phyloP scores from a whole-genome alignment of 2,888 invertebrate genomes.

The Epinotia bilunana region DNA sequence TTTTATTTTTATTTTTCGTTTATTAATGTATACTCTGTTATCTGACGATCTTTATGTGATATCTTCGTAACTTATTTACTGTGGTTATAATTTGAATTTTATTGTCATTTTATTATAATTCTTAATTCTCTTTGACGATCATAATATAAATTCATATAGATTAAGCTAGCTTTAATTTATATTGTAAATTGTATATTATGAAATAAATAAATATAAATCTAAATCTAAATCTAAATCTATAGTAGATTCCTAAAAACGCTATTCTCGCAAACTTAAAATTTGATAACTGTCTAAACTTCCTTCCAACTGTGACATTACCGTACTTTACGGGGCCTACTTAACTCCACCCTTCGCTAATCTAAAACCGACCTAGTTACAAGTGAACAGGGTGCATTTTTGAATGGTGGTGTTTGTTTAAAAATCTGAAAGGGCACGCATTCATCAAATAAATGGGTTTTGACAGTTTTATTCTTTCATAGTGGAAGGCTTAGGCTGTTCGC shows the following conservation, averaged over 20 bases:
- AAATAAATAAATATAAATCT: too few species aligned
- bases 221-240: too few species aligned
- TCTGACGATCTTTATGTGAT: too few species aligned
- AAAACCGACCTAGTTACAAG: neutral
- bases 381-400: constrained; percentile 31
- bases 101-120: too few species aligned
- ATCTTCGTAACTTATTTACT: too few species aligned
- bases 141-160: too few species aligned
- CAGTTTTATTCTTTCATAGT: constrained; percentile 52
- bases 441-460: constrained; percentile 52
- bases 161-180: too few species aligned
- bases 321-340: constrained; percentile 29
- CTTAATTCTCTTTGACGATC: too few species aligned
- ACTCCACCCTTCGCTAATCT: neutral
- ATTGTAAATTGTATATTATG: too few species aligned
- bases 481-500: constrained; percentile 25
- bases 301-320: constrained; percentile 33
- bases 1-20: too few species aligned
- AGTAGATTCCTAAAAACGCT: neutral
- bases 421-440: constrained; percentile 44
- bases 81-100: too few species aligned
- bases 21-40: too few species aligned
- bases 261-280: constrained; percentile 20
- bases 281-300: constrained; percentile 36
- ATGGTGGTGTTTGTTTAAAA: constrained; percentile 19